Conservation (phyloP, 2,888 invertebrate genomes). For the Sceliomorpha sp. region DNA sequence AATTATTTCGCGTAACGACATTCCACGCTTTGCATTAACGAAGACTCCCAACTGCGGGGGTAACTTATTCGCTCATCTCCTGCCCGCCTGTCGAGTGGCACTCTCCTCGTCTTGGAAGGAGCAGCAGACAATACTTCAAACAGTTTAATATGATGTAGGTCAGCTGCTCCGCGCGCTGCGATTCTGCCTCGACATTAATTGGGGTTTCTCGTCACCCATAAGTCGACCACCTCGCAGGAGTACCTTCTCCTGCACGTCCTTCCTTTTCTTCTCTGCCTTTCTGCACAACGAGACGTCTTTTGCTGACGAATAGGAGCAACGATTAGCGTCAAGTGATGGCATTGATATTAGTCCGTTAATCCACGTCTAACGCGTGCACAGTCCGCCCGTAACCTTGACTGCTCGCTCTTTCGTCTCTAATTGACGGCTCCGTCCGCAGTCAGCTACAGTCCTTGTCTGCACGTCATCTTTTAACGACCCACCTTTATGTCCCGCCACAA, state of each 20-base stretch:
- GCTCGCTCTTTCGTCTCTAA: constrained; percentile 49
- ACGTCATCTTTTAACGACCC: constrained; percentile 60
- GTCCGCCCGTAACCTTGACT: neutral
- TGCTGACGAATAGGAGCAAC: constrained; percentile 58
- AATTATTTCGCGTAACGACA: constrained; percentile 56
- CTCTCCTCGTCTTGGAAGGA: constrained; percentile 2
- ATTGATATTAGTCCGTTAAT: constrained; percentile 66
- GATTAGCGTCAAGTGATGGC: constrained; percentile 62
- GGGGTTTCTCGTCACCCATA: constrained; percentile 30
- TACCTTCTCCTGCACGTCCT: neutral
- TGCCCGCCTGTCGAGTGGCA: constrained; percentile 8
- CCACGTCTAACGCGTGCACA: too few relatives aligned
- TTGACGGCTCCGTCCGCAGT: constrained; percentile 58
- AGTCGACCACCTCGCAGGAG: neutral
- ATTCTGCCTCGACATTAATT: constrained; percentile 44
- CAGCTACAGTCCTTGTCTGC: constrained; percentile 51
- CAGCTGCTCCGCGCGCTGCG: constrained; percentile 8
- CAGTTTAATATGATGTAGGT: constrained; percentile 13
- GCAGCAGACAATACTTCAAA: constrained; percentile 8
- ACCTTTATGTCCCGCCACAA: constrained; percentile 46
- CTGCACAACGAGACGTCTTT: constrained; percentile 3
- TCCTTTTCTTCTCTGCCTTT: neutral
- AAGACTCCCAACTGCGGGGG: neutral
- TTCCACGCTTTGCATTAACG: constrained; percentile 49
- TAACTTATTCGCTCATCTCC: constrained; percentile 11